These are phyloP conservation scores for Thryonomys swinderianus DNA, from an alignment of 2,113 vertebrate species.

Conservation along the genomic window DNA sequence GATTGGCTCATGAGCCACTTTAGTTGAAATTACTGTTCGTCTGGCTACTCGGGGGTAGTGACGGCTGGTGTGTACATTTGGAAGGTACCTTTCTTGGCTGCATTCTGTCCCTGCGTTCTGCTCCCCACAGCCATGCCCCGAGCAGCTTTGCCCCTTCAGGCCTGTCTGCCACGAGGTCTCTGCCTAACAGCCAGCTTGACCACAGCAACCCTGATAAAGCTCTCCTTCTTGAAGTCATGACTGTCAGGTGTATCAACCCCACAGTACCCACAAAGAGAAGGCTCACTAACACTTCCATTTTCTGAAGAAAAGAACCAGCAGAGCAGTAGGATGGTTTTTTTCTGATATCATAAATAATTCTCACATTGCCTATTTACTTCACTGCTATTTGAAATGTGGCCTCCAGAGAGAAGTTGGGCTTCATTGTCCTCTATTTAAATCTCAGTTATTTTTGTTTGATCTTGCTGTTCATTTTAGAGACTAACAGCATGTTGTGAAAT, in stretches of 20 bases:
- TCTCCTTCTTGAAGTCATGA: background rate
- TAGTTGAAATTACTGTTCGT: no score
- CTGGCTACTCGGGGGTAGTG: no score
- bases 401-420: background rate
- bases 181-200: no score
- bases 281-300: rapidly evolving
- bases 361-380: background rate
- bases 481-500: background rate
- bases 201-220: no score
- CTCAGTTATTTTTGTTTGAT: background rate
- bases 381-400: background rate
- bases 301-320: background rate
- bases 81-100: no score
- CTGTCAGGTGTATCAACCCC: background rate
- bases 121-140: no score
- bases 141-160: no score
- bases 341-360: background rate
- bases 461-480: background rate
- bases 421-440: background rate
- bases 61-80: rapidly evolving
- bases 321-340: background rate
- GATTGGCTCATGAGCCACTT: no score
- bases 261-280: background rate
- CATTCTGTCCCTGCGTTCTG: no score
- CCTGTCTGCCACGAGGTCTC: no score